Percentiles rank a stretch among this genome's conserved stretches.
Conservation (phyloP, 2,888 invertebrate species). For the Drosophila kambysellisi region DNA sequence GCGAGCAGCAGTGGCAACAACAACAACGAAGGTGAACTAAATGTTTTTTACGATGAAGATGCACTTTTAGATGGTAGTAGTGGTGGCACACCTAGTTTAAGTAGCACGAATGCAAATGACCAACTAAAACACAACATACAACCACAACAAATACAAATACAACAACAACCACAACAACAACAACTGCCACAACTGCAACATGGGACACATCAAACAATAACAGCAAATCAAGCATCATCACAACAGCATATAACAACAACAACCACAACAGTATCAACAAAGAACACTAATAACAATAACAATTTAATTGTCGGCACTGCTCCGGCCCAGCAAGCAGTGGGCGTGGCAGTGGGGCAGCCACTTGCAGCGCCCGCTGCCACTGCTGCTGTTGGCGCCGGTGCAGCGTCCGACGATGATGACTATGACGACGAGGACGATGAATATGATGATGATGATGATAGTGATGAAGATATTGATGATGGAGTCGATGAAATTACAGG, state of each 20-base stretch:
- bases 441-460: conserved; percentile 58
- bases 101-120: conserved; percentile 81
- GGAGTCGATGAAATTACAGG: conserved; percentile 89
- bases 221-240: conserved; percentile 69
- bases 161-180: conserved; percentile 45
- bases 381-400: conserved; percentile 83
- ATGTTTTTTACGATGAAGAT: conserved; percentile 85
- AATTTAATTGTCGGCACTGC: conserved; percentile 51
- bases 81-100: conserved; percentile 79
- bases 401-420: conserved; percentile 85
- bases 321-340: conserved; percentile 46
- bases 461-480: conserved; percentile 85
- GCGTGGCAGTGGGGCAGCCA: conserved; percentile 46
- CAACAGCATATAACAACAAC: conserved; percentile 59
- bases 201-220: conserved; percentile 61
- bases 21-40: conserved; percentile 85
- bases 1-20: conserved; percentile 59
- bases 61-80: conserved; percentile 83
- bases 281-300: conserved; percentile 67
- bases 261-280: conserved; percentile 49
- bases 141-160: conserved; percentile 32
- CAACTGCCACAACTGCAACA: conserved; percentile 51
- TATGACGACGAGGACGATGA: conserved; percentile 34
- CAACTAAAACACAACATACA: conserved; percentile 65
- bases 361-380: conserved; percentile 30